Evolutionary conservation across 2,888 invertebrate genomes (phyloP), one percentile per base, ranked within the genome.

Genomic region (Orchestes rusci): DNA sequence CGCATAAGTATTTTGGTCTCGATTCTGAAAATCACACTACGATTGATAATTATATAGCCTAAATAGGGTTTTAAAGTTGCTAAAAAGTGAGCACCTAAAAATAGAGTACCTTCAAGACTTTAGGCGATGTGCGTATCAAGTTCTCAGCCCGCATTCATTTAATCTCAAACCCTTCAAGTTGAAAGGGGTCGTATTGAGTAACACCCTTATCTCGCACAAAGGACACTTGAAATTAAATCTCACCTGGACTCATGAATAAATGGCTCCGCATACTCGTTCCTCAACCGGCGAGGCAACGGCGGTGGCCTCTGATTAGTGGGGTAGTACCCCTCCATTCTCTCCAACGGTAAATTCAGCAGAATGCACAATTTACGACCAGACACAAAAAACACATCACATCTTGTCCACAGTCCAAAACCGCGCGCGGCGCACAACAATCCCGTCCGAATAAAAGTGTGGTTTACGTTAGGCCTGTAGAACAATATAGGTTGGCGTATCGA

Each of bases 241-340:
- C 67, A 68, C 68, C 68, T 70, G 58, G 63, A 62, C 53, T 70
- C 68, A 62, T 79, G 78, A 55, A 76, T 73, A 69, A 78, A 79
- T 58, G 79, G 79, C 61, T 79, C 79, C 29, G 79, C 78, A 59
- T 79, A 79, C 67, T 79, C 79, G 66, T 79, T 78, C 63, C 78
- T 69, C 59, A 77, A 75, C 63, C 77, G 75, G 52, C 79, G 71
- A 48, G 78, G 75, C 52, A 79, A 72, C 55, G 79, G 73, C 51
- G 79, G 79, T 54, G 79, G 78, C 55, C 77, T 74, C 52, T 77
- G 75, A 39, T 76, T 72, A 73, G 77, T 74, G 51, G 77, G 75
- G 39, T 76, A 73, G 73, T 76, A 72, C 72, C 74, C 75, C 75
- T 79, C 73, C 79, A 79, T 79, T 53, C 56, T 53, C 47, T 50